Evolutionary conservation across 2,888 invertebrate genomes (phyloP).

Genomic region (Zygaena filipendulae): DNA sequence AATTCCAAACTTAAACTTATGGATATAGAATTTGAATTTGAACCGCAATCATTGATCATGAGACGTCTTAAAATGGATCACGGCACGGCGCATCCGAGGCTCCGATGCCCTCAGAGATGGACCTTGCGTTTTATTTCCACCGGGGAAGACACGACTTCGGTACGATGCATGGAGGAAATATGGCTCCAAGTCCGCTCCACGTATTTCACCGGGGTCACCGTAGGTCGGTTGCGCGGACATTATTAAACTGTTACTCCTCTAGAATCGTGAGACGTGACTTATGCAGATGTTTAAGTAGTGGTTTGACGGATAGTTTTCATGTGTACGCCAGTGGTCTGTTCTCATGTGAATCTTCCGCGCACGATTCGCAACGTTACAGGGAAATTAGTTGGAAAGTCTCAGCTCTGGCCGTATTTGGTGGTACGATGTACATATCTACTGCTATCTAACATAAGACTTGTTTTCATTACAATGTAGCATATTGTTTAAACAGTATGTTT

Average conservation of each 20-base stretch:
- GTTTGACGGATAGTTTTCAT: slow-evolving; percentile 65
- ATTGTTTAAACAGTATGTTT: slow-evolving; percentile 8
- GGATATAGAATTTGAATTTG: slow-evolving; percentile 6
- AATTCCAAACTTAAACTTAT: slow-evolving; percentile 8
- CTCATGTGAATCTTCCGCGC: slow-evolving; percentile 57
- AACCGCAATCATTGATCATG: not conserved
- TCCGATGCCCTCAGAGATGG: slow-evolving; percentile 67
- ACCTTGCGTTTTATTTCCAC: slow-evolving; percentile 67
- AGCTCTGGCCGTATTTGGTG: slow-evolving; percentile 20
- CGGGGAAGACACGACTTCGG: slow-evolving; percentile 64
- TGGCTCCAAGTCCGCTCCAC: slow-evolving; percentile 59
- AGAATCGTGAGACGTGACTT: slow-evolving; percentile 63
- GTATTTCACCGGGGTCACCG: slow-evolving; percentile 60
- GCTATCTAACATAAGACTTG: not conserved
- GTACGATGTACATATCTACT: not conserved
- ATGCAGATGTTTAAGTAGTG: slow-evolving; percentile 63
- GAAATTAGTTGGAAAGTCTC: slow-evolving; percentile 55
- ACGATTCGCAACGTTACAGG: slow-evolving; percentile 38
- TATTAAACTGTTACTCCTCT: slow-evolving; percentile 64
- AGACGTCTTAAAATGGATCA: not conserved
- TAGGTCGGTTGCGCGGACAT: slow-evolving; percentile 59
- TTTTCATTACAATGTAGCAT: too few species aligned
- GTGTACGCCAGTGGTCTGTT: slow-evolving; percentile 53
- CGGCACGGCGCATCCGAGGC: slow-evolving; percentile 63
- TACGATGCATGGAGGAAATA: slow-evolving; percentile 64